Evolutionary conservation across 1,140 invertebrate genomes (phyloP).

Genomic region (Planococcus citri): DNA sequence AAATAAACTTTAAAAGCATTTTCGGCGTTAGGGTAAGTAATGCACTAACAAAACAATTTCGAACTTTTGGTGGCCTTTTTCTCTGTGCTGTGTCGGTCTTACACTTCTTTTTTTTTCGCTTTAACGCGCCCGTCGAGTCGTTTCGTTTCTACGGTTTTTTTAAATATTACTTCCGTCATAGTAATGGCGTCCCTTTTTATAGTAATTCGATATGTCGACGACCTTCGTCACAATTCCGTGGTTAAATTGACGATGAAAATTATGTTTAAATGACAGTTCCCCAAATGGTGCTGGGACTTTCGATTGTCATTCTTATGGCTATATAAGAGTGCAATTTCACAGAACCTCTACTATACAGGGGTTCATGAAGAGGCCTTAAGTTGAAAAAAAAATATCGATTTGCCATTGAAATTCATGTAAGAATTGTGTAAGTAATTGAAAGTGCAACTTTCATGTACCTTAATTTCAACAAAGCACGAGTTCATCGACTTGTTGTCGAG

Average conservation of each 20-base stretch:
- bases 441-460: too few relatives aligned
- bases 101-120: neutral
- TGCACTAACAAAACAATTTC: constrained; percentile 7
- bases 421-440: too few relatives aligned
- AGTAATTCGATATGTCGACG: neutral
- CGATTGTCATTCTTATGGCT: too few relatives aligned
- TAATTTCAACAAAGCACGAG: too few relatives aligned
- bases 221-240: neutral
- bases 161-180: neutral
- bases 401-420: too few relatives aligned
- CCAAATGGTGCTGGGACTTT: too few relatives aligned
- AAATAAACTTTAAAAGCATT: constrained; percentile 8
- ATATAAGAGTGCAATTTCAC: too few relatives aligned
- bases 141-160: neutral
- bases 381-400: too few relatives aligned
- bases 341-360: too few relatives aligned
- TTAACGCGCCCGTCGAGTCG: neutral
- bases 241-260: constrained; percentile 3
- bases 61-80: neutral
- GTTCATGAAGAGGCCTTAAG: too few relatives aligned
- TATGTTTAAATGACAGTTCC: too few relatives aligned
- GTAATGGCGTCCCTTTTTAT: neutral
- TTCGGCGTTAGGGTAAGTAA: constrained; percentile 6
- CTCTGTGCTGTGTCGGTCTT: neutral
- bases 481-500: too few relatives aligned